Evolutionary conservation across 2,888 invertebrate genomes (phyloP), one percentile per base, ranked within the genome.

Genomic region (Coelinius sp.): DNA sequence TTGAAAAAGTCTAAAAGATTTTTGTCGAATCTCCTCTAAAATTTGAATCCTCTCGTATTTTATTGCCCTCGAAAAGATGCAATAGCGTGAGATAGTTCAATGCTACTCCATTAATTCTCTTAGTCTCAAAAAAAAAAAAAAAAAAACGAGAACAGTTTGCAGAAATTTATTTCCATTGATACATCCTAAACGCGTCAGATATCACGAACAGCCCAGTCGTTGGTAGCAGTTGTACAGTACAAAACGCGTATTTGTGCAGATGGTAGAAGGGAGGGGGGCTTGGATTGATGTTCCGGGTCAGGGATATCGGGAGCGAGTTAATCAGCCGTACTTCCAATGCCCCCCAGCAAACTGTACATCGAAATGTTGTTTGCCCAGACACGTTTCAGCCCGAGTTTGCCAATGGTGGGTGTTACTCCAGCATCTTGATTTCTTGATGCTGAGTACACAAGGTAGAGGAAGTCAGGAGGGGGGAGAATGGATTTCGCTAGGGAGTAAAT

Each of bases 271-370:
- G 22, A 20, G 44, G n/a, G 44, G 22, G 52, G 12, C 6, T 52
- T 17, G 53, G 67, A 53, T 67, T 67, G 52, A 67, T 31, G 53
- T 67, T 53, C 17, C 22, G 22, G 67, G 27, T 52, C 31, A 49
- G 52, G 35, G 22, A 67, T 67, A 67, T 53, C 27, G 53, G 31
- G 35, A 20, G 24, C 14, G 14, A 35, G 52, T 53, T 67, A 67
- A 67, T 67, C 52, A 67, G 52, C 12, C 53, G 49, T 53, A 52
- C 67, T 49, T 52, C 35, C 52, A 53, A 53, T 67, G 7, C 49
- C 22, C 5, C 53, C 52, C 14, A 24, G 49, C 41, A 49, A 65
- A 65, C 46, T 14, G 49, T 46, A 49, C n/a, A 46, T 20, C n/a
- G 31, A 52, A 67, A 67, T 67, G 52, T 41, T 53, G 38, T 53